Evolutionary conservation across 2,888 invertebrate species (phyloP).

Genomic region (Lasioglossum marginatum): DNA sequence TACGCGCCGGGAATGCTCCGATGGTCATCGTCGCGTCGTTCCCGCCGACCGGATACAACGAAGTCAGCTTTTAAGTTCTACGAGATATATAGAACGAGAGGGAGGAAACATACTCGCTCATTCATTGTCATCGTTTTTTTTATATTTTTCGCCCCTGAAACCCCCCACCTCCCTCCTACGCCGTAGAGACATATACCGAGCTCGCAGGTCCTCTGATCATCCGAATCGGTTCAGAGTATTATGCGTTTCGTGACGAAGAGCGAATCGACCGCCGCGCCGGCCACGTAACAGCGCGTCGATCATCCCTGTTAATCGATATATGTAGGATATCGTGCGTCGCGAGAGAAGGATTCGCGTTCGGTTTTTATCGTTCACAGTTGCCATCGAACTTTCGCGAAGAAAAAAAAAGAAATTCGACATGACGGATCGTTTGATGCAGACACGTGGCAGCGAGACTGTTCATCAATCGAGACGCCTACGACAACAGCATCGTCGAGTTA

Average conservation of each 20-base stretch:
- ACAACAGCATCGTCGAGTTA: constrained; percentile 14
- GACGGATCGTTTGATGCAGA: constrained; percentile 24
- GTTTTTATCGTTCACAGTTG: constrained; percentile 35
- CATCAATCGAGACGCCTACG: constrained; percentile 37
- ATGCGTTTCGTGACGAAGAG: constrained; percentile 15
- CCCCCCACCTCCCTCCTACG: neutral
- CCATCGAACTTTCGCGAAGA: constrained; percentile 54
- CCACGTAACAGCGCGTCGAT: neutral
- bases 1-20: constrained; percentile 73
- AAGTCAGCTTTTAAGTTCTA: constrained; percentile 81
- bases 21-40: constrained; percentile 72
- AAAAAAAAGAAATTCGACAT: constrained; percentile 39
- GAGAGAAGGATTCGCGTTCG: constrained; percentile 34
- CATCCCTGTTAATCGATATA: neutral
- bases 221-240: neutral
- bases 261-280: neutral
- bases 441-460: constrained; percentile 46
- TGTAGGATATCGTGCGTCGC: neutral
- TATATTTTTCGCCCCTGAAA: neutral
- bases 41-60: constrained; percentile 84
- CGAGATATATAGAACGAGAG: constrained; percentile 61
- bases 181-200: constrained; percentile 19
- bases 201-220: constrained; percentile 57
- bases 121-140: constrained; percentile 54
- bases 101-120: constrained; percentile 60